Evolutionary conservation across 1,140 invertebrate species (phyloP).

Genomic region (Drosophila murphyi): DNA sequence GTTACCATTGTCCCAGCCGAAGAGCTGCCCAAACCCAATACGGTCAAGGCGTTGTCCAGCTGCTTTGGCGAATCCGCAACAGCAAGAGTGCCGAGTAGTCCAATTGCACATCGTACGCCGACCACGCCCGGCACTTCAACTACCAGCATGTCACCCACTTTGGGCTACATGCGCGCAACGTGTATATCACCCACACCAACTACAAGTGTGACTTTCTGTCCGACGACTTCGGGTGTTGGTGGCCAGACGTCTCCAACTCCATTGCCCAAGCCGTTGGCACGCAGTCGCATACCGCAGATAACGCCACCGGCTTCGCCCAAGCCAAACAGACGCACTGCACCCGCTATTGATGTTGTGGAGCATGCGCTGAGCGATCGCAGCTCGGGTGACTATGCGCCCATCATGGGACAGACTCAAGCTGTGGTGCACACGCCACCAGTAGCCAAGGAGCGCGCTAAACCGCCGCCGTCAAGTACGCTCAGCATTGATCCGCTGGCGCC

Average conservation of each 20-base stretch:
- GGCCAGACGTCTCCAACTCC: neutral
- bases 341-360: slow-evolving; percentile 55
- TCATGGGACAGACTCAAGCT: slow-evolving; percentile 59
- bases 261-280: slow-evolving; percentile 64
- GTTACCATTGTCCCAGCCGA: slow-evolving; percentile 75
- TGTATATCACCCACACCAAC: slow-evolving; percentile 3
- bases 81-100: neutral
- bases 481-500: slow-evolving; percentile 55
- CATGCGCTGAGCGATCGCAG: slow-evolving; percentile 51
- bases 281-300: slow-evolving; percentile 77
- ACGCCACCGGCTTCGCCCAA: slow-evolving; percentile 74
- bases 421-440: slow-evolving; percentile 68
- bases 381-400: slow-evolving; percentile 68
- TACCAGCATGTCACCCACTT: neutral
- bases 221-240: neutral
- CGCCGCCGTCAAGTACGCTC: neutral
- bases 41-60: slow-evolving; percentile 74
- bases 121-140: neutral
- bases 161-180: neutral
- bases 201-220: neutral
- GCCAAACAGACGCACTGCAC: slow-evolving; percentile 24
- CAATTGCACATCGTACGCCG: neutral
- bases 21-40: slow-evolving; percentile 78
- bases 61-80: slow-evolving; percentile 55
- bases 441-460: neutral